Evolutionary conservation across 92 coral and sea anemone species (phyloP), one percentile per base, ranked within the genome.

Genomic region (Diadumene lineata): DNA sequence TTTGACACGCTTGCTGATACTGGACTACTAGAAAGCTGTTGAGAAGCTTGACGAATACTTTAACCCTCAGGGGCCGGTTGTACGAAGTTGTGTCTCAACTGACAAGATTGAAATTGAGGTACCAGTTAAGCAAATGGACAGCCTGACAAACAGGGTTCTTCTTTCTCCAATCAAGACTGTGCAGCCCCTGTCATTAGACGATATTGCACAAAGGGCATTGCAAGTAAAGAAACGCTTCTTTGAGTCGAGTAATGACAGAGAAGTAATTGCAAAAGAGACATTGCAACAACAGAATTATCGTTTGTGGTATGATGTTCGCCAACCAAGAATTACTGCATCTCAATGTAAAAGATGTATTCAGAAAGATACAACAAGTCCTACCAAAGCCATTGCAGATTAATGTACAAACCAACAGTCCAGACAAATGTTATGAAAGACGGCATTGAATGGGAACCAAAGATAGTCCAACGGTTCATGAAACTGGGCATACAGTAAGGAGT

Each of bases 251-350:
- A 87, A 58, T 18, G 74, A 83, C 38, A 56, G 63, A 66, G 77
- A 79, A 24, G 73, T 66, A 43, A 88, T 88, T 75, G 77, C 34
- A 21, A 72, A 76, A 34, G 77, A 68, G 31, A 88, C 92, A 66
- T 68, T 64, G 46, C 89, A 27, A 22, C 83, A 84, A 68, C 89
- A 88, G 56, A 65, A 70, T 43, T 65, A 44, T 25, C 79, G 78
- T 50, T 67, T 44, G 57, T 88, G 92, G 89, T 88, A 67, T 80
- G 76, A 84, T 79, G 83, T 87, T 30, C 74, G 89, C 32, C 68
- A 87, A 53, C 86, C 89, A 61, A 72, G 92, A 34, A 87, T 87
- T 28, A 87, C 88, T 67, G 88, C 92, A 22, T 87, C 88, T 70
- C 68, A 83, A 72, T 43, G 72, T 38, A 87, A 83, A 68, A 60